Conservation (phyloP, 2,797 vertebrate species). For the Petrocephalus schoutedeni region DNA sequence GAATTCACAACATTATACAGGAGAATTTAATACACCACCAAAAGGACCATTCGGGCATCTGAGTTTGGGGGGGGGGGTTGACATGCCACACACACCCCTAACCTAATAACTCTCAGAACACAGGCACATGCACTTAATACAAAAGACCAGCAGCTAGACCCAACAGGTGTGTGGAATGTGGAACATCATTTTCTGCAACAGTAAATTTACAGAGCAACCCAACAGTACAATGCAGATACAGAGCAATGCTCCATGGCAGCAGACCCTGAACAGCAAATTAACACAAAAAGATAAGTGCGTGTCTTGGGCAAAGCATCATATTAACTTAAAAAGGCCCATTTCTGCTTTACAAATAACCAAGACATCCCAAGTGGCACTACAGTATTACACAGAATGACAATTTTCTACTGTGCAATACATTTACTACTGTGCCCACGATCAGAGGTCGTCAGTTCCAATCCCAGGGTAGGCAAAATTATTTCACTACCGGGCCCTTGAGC, state of each 20-base stretch:
- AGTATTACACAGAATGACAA: neutral
- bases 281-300: neutral
- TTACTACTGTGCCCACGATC: neutral
- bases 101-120: neutral
- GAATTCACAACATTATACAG: conserved; percentile 18
- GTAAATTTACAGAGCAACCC: neutral
- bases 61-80: neutral
- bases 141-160: neutral
- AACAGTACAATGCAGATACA: neutral
- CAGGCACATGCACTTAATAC: neutral
- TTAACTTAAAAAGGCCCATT: neutral
- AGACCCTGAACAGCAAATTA: neutral
- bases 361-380: neutral
- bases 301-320: neutral
- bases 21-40: neutral
- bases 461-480: neutral
- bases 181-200: neutral
- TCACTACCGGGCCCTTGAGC: neutral
- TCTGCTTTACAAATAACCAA: neutral
- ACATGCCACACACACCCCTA: neutral
- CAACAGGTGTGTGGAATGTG: neutral
- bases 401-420: neutral
- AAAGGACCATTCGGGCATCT: neutral
- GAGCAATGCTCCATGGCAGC: neutral
- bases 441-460: neutral